Percentiles rank a stretch among this genome's conserved stretches.
phyloP scores from a whole-genome alignment of 2,113 vertebrate species.

The Athene noctua region DNA sequence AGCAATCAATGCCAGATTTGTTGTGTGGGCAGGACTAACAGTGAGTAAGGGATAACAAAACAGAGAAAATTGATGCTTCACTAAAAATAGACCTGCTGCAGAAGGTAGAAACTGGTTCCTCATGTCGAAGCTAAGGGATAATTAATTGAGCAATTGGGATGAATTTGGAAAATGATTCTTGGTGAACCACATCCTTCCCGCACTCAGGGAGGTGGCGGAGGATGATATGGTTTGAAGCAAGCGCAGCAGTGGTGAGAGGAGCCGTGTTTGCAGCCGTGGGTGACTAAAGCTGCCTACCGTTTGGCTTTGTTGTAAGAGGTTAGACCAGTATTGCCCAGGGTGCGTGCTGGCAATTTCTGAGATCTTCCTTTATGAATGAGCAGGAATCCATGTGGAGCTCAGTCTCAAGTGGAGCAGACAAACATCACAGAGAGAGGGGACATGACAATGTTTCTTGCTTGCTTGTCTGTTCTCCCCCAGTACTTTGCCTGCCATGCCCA shows the following conservation, averaged over 20 bases:
- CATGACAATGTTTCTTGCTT: fast-evolving
- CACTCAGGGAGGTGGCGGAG: neutral
- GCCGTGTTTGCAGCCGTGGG: neutral
- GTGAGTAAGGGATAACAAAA: slow-evolving; percentile 28
- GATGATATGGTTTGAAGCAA: neutral
- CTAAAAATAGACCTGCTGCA: slow-evolving; percentile 62
- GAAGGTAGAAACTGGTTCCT: slow-evolving; percentile 65
- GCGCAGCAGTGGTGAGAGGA: neutral
- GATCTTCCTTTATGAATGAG: neutral
- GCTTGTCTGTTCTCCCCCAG: neutral
- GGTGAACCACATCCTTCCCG: slow-evolving; percentile 72
- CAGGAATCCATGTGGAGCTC: neutral
- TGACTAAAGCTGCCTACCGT: neutral
- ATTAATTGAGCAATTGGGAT: slow-evolving; percentile 68
- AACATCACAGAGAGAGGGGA: neutral
- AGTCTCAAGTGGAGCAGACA: neutral
- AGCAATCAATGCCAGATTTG: slow-evolving; percentile 52
- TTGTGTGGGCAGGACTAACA: slow-evolving; percentile 43
- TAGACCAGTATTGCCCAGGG: neutral
- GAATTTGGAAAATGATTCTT: slow-evolving; percentile 49
- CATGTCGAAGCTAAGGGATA: slow-evolving; percentile 32
- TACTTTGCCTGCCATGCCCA: neutral
- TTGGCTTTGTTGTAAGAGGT: neutral
- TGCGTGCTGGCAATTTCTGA: neutral
- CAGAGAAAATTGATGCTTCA: slow-evolving; percentile 17